Percentiles rank a stretch among this genome's conserved stretches.
These are phyloP conservation scores for Platysteira castanea DNA, from an alignment of 2,113 vertebrate species.

Conservation along the genomic window DNA sequence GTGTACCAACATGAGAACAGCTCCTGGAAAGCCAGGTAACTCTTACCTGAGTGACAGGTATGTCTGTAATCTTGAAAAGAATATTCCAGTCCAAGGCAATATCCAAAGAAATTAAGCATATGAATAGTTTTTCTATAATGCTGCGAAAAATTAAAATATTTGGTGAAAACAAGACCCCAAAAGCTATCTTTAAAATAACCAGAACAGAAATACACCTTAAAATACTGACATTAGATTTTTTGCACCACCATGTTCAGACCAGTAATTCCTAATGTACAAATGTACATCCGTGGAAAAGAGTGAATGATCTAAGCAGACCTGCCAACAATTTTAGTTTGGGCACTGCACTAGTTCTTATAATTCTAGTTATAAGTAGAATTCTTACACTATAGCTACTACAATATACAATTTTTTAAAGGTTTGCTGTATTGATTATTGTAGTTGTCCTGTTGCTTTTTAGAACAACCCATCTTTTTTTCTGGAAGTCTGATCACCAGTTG, in stretches of 20 bases:
- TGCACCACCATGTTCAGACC: not conserved
- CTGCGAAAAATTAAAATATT: not conserved
- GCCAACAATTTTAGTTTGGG: not conserved
- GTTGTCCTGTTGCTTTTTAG: not conserved
- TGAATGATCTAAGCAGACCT: not conserved
- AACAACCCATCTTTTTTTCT: not conserved
- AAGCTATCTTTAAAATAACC: not conserved
- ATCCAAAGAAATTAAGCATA: not conserved
- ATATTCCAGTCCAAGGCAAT: not conserved
- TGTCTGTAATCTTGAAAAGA: not conserved
- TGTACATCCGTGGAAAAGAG: not conserved
- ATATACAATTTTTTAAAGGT: not conserved
- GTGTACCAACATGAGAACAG: fast-evolving
- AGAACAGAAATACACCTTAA: not conserved
- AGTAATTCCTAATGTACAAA: not conserved
- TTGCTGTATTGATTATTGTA: not conserved
- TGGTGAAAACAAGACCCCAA: not conserved
- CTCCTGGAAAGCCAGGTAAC: constrained; percentile 2
- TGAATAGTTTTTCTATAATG: not conserved
- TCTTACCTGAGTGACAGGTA: not conserved
- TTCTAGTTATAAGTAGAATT: not conserved
- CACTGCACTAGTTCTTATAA: not conserved
- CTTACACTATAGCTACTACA: not conserved
- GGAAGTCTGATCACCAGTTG: not conserved
- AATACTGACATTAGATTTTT: not conserved